Base-by-base conservation (phyloP, 2,888 invertebrate genomes). In the Leucozona laternaria region DNA sequence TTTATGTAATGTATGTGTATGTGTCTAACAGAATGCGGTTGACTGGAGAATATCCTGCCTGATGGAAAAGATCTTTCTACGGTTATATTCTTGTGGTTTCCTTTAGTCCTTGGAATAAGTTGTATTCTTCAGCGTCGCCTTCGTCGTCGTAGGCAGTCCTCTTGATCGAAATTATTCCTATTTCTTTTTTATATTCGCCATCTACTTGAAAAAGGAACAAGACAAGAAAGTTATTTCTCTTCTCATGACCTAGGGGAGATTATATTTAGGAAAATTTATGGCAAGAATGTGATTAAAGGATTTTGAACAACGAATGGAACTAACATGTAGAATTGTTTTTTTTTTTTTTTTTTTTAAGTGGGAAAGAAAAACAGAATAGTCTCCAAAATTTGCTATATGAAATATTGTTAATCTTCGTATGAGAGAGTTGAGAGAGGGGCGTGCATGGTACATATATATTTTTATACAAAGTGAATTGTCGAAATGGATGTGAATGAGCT, bases 211-310 rank as follows among this genome's bases (percentile, higher is more conserved):
- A 31, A 45, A 48, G 17, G 68, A 68, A 78, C 70, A 82, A 78
- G 86, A 86, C 86, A 78, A 82, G 82, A 86, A 86, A 81, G 81
- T 82, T 86, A 86, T 86, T 82, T 82, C 82, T 75, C 86, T 82
- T 82, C 82, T 75, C 86, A 75, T 86, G 86, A 78, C 86, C 82
- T 78, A 37, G 64, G 78, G 86, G 64, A 82, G 86, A 82, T 86
- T 86, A 82, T 86, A 78, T 86, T 86, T 82, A 71, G 57, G 81
- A 78, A 82, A 78, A 86, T 86, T 78, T 86, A 86, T 86, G 86
- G 70, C 57, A 82, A 82, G 81, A 86, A 86, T 86, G 86, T 86
- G 85, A 86, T 86, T 86, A 78, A 82, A 78, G 82, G 86, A 86
- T 81, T 86, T 86, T 68, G 57, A 78, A 78, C 82, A 78, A 86